Evolutionary conservation across 1,140 invertebrate genomes (phyloP), one percentile per base, ranked within the genome.

Genomic region (Gonioctena quinquepunctata): DNA sequence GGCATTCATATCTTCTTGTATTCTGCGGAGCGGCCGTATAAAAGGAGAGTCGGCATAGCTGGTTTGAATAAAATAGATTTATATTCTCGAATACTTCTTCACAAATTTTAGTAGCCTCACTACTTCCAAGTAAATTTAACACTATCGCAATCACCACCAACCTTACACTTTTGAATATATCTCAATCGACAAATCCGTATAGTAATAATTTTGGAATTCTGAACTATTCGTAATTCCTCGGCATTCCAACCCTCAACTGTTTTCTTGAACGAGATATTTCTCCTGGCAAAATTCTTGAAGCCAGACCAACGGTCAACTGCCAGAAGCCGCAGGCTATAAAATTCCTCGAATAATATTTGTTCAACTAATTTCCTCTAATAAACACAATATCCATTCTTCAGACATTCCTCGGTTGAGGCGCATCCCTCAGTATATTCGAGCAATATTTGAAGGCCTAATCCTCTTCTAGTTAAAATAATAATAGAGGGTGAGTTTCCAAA

Each of bases 401-500:
- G 33, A n/a, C 11, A 42, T 42, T 42, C 33, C 33, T 42, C 16
- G 33, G 33, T 42, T 42, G 16, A 13, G 16, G 2, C 33, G 2
- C 11, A 42, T n/a, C 33, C 33, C 33, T n/a, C 33, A 4, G 8
- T 13, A 42, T n/a, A 42, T 42, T n/a, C 33, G 16, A 3, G 16
- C 11, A 42, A 11, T 42, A 13, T 11, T 42, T 0, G 16, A 42
- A 42, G 33, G 33, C 16, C 33, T n/a, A n/a, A 42, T 42, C 33
- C 33, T 42, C 11, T 42, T 42, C 16, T n/a, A 42, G 11, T 42
- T 42, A n/a, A n/a, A n/a, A 42, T 60, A 57, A 57, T 57, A 22
- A 57, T 25, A 22, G 54, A 25, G 54, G 54, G 54, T 22, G 54
- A 57, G 22, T 19, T 57, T 57, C 22, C 13, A 57, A 57, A 57